Evolutionary conservation across 2,888 invertebrate species (phyloP).

Genomic region (Pasiphila rectangulata): DNA sequence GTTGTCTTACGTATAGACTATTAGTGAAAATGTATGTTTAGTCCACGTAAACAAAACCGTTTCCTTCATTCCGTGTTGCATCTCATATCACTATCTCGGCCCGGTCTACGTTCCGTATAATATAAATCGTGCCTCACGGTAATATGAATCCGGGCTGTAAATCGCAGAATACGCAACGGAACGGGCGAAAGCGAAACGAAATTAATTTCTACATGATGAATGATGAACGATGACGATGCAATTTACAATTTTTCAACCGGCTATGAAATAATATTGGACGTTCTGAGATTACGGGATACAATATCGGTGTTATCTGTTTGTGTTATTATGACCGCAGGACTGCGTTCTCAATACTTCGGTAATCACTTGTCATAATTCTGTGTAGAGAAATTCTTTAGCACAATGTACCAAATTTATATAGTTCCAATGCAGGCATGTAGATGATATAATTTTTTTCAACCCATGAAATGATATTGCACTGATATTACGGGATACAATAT

Average conservation of each 20-base stretch:
- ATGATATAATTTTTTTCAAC: too few species aligned
- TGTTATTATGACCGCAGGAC: not conserved
- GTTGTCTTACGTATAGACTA: too few species aligned
- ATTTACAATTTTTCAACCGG: slow-evolving; percentile 62
- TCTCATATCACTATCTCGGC: not conserved
- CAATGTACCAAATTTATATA: too few species aligned
- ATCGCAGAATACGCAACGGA: slow-evolving; percentile 63
- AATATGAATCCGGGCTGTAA: slow-evolving; percentile 65
- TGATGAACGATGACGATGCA: slow-evolving; percentile 73
- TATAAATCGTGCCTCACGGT: slow-evolving; percentile 31
- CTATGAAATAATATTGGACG: slow-evolving; percentile 45
- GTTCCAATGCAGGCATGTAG: too few species aligned
- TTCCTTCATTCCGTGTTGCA: too few species aligned
- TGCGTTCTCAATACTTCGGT: too few species aligned
- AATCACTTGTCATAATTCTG: too few species aligned
- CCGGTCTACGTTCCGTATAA: not conserved
- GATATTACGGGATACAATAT: too few species aligned
- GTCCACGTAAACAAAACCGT: too few species aligned
- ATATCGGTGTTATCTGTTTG: not conserved
- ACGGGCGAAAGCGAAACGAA: slow-evolving; percentile 57
- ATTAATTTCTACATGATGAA: slow-evolving; percentile 78
- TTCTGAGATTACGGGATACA: slow-evolving; percentile 27
- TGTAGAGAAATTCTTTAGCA: too few species aligned
- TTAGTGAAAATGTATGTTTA: too few species aligned
- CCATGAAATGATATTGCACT: too few species aligned